phyloP scores from a whole-genome alignment of 2,888 invertebrate genomes.

The Folsomia manolachei region DNA sequence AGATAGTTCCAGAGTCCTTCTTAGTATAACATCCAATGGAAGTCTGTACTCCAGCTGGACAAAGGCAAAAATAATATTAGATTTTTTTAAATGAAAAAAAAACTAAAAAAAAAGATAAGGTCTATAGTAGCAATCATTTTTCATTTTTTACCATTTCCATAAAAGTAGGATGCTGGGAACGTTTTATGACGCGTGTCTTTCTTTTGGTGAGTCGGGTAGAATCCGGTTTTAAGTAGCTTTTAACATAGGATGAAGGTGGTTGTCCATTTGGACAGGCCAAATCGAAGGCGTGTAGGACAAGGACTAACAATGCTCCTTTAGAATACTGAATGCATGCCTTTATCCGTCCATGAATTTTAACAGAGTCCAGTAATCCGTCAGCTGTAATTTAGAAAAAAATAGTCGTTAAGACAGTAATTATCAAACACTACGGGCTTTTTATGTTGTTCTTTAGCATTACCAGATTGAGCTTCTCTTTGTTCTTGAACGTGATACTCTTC shows the following conservation, averaged over 20 bases:
- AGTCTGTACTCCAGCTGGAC: constrained; percentile 80
- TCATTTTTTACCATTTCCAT: constrained; percentile 81
- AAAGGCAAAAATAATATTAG: neutral
- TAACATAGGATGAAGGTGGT: constrained; percentile 85
- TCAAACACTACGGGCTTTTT: constrained; percentile 9
- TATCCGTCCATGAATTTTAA: constrained; percentile 64
- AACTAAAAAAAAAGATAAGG: neutral
- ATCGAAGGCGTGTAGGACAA: constrained; percentile 88
- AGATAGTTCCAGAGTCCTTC: constrained; percentile 79
- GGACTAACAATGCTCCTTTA: constrained; percentile 70
- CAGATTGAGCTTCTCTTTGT: constrained; percentile 67
- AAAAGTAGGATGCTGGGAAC: constrained; percentile 92
- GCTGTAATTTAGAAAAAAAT: constrained; percentile 16
- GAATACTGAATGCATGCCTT: constrained; percentile 75
- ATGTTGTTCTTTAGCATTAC: constrained; percentile 65
- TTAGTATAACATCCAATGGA: constrained; percentile 72
- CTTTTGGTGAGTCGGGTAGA: constrained; percentile 87
- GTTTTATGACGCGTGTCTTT: constrained; percentile 89
- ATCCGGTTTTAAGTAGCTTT: constrained; percentile 91
- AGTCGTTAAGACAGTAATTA: neutral
- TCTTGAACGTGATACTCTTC: constrained; percentile 76
- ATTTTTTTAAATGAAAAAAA: constrained; percentile 6
- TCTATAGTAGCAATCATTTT: neutral
- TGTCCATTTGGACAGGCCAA: constrained; percentile 76
- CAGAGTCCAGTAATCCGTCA: constrained; percentile 37